phyloP scores from a whole-genome alignment of 2,888 invertebrate genomes.

The Cheilosia grossa region DNA sequence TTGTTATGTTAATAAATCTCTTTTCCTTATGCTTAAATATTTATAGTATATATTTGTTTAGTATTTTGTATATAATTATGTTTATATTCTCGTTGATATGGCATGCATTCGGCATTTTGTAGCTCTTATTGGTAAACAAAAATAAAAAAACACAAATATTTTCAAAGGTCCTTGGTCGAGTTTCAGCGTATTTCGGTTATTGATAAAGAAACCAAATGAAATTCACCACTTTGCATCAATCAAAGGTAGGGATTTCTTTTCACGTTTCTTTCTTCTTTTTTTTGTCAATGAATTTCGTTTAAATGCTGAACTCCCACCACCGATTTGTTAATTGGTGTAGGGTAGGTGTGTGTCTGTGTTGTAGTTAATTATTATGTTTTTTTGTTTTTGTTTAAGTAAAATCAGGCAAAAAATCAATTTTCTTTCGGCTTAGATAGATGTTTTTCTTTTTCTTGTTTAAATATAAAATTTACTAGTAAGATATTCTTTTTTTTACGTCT shows the following conservation, averaged over 20 bases:
- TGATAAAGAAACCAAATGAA: conserved; percentile 21
- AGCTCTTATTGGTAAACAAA: conserved; percentile 34
- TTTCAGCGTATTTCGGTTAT: neutral
- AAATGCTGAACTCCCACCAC: conserved; percentile 65
- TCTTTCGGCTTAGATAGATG: conserved; percentile 14
- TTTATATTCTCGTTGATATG: conserved; percentile 50
- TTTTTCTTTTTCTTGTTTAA: conserved; percentile 50
- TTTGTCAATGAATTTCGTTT: conserved; percentile 4
- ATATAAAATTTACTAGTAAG: conserved; percentile 38
- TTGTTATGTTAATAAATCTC: conserved; percentile 53
- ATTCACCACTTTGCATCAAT: conserved; percentile 25
- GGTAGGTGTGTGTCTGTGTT: conserved; percentile 23
- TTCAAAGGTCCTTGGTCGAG: neutral
- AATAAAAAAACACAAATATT: conserved; percentile 20
- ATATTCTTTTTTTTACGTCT: conserved; percentile 24
- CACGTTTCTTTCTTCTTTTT: neutral
- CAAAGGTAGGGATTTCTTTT: conserved; percentile 29
- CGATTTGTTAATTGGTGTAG: conserved; percentile 66
- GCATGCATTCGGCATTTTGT: conserved; percentile 61
- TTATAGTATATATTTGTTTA: conserved; percentile 24
- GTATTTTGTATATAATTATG: conserved; percentile 37
- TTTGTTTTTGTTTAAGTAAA: conserved; percentile 37
- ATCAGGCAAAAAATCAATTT: conserved; percentile 35
- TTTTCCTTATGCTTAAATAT: conserved; percentile 48
- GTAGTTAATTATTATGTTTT: conserved; percentile 7